phyloP scores from a whole-genome alignment of 2,113 vertebrate genomes.

The Centrocercus urophasianus region DNA sequence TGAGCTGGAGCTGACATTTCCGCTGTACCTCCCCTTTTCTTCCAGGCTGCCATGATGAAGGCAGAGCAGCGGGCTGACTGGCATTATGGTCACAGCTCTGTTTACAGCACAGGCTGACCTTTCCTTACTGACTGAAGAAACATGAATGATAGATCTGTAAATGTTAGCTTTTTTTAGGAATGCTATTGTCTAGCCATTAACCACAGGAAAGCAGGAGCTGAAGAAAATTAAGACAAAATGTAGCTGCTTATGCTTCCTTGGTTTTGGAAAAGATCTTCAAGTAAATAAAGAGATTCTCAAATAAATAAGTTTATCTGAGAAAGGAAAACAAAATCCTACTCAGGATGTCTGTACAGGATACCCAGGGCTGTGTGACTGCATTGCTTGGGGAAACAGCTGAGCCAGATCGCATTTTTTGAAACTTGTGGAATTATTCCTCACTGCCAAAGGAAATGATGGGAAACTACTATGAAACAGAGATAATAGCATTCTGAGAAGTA shows the following conservation, averaged over 20 bases:
- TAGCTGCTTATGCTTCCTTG: not conserved
- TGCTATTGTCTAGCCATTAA: not conserved
- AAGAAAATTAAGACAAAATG: not conserved
- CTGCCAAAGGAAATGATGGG: slow-evolving; percentile 3
- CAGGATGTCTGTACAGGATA: not conserved
- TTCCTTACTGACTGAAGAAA: slow-evolving; percentile 2
- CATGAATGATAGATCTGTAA: slow-evolving; percentile 12
- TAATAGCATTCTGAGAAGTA: not conserved
- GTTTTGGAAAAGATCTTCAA: not conserved
- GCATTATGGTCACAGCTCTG: not conserved
- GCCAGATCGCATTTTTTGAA: not conserved
- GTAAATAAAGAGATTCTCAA: not conserved
- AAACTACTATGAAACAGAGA: not conserved
- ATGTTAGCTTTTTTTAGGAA: not conserved
- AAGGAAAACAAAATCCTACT: not conserved
- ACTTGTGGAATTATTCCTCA: not conserved
- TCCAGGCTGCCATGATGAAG: not conserved
- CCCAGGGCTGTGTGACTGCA: not conserved
- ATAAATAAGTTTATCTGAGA: not conserved
- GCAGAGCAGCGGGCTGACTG: not conserved
- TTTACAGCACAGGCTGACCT: slow-evolving; percentile 35
- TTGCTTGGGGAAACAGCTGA: not conserved
- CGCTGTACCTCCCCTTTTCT: not conserved
- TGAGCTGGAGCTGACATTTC: not conserved
- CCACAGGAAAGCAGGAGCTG: not conserved